Evolutionary conservation across 2,113 vertebrate genomes (phyloP), one percentile per base, ranked within the genome.

Genomic region (Clupea harengus): DNA sequence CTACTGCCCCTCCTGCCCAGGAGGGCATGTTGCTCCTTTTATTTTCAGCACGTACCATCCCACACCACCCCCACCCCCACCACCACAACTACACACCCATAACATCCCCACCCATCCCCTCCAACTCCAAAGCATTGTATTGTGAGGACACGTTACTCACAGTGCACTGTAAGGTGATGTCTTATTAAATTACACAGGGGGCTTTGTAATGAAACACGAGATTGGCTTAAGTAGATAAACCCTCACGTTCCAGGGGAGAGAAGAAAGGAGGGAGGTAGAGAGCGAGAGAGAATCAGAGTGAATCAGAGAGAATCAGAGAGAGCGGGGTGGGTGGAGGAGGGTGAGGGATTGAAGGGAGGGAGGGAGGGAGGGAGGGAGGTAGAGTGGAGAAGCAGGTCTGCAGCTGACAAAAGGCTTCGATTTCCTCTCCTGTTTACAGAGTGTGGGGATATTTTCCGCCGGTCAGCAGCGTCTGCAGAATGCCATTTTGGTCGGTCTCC

Each of bases 71-170:
- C 25, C 60, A 67, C 60, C 25, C 60, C 25, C 60, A 67, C 60
- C n/a, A 22, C n/a, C 60, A 67, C 60, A 67, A 22, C n/a, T 22
- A 25, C n/a, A 67, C 60, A 67, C 60, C 4, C 57, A 64, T 3
- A 64, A n/a, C n/a, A 67, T 28, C n/a, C 11, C 6, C 1, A 7
- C 6, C n/a, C 64, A 10, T 67, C 9, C 67, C 78, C 72, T 86
- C 47, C 54, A 50, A 64, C 83, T 25, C 28, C 82, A 84, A 81
- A 85, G 82, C 60, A 15, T 81, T 88, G 87, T 91, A 91, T 89
- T 92, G 90, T 89, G 83, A 90, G 91, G 88, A 92, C 89, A 86
- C 88, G 93, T 94, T 95, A 94, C 93, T 94, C 93, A 94, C 93
- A 92, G 89, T 91, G 89, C 72, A 25, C 85, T 89, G 89, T 92